Evolutionary conservation across 2,113 vertebrate species (phyloP).

Genomic region (Tylochromis polylepis): DNA sequence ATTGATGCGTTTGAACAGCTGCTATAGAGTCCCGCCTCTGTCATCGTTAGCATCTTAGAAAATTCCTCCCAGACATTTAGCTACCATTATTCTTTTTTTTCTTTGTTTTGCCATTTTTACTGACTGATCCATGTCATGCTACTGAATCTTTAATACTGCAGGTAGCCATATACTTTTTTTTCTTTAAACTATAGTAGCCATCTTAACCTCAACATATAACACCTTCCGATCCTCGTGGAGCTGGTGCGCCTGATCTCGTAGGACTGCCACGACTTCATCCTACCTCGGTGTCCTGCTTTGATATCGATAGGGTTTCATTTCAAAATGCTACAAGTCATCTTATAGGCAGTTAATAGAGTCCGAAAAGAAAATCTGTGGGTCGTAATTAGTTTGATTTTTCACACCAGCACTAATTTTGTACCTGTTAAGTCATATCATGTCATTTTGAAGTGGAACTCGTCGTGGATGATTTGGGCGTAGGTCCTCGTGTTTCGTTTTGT

Average conservation of each 20-base stretch:
- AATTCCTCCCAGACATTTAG: background rate
- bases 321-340: background rate
- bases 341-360: background rate
- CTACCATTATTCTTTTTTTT: background rate
- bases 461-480: background rate
- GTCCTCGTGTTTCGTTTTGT: background rate
- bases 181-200: conserved; percentile 46
- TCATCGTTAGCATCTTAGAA: background rate
- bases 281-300: conserved; percentile 44
- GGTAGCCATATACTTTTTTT: conserved; percentile 19
- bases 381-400: background rate
- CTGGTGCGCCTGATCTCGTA: background rate
- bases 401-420: conserved; percentile 5
- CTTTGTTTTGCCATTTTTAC: background rate
- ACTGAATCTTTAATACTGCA: conserved; percentile 48
- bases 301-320: conserved; percentile 23
- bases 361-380: background rate
- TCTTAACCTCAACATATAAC: conserved; percentile 23
- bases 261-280: conserved; percentile 22
- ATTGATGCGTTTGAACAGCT: conserved; percentile 47
- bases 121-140: conserved; percentile 20
- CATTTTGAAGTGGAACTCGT: background rate
- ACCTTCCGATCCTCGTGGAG: background rate
- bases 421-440: background rate
- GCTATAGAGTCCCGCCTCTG: conserved; percentile 19